Base-by-base conservation (phyloP, 2,888 invertebrate genomes). In the Tetramorium bicarinatum region DNA sequence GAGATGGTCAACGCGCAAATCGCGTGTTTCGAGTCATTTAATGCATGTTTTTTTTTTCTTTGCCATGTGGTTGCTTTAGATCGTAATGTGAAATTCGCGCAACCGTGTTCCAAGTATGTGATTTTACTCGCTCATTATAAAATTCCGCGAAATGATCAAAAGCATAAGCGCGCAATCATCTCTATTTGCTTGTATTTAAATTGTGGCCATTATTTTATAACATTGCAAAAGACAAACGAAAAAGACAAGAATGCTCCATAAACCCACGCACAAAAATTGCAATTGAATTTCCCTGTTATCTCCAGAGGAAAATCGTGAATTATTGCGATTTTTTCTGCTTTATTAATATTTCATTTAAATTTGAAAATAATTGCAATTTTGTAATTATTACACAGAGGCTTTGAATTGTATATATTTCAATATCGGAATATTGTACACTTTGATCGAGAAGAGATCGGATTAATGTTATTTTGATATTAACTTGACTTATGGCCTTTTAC, bases 401-500 rank as follows among this genome's bases (percentile, higher is more conserved):
- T 29, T 1, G 44, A 75, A 75, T 15, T 15, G 3, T 15, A 11
- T 1, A 25, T 7, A 38, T 25, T 21, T 67, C 61, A 18, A 15
- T 41, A 21, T 25, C 72, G 25, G 15, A 75, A 75, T 29, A 44
- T 44, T 21, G 54, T 41, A 25, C 18, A 56, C n/a, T 15, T 69
- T 38, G 56, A 47, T 72, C 56, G 29, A 74, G 21, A 56, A 15
- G 13, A n/a, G 21, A 54, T 41, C 15, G 56, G 21, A 59, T 59
- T 54, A 54, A 47, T 25, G 59, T 74, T 59, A 64, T 38, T 59
- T 75, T 18, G 47, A 49, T 29, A 74, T 29, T 71, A n/a, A 56
- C 41, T 44, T 72, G 76, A 75, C 75, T 74, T 47, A 59, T 74
- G 75, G 79, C 59, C 56, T 79, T 71, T 79, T 18, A 41, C n/a